Evolutionary conservation across 2,888 invertebrate species (phyloP), one percentile per base, ranked within the genome.

Genomic region (Tiphia femorata): DNA sequence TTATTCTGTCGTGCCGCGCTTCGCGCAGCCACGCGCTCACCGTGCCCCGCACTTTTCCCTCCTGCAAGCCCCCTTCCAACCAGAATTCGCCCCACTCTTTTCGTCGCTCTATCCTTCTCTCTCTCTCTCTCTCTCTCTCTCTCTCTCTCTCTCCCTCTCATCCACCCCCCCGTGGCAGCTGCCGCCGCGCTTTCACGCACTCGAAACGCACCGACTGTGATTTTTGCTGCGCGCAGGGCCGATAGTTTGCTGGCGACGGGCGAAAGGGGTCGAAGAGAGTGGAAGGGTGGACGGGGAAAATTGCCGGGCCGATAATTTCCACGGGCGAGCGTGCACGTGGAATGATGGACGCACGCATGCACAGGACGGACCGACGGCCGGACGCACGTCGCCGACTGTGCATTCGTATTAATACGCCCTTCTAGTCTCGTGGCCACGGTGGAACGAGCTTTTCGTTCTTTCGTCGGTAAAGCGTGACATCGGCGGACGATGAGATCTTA

Each of bases 1-100:
- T 79, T 79, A 79, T 77, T 78, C 76, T 73, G 73, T 75, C 72
- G 75, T 66, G 70, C 68, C n/a, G 64, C 65, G 66, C 61, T 66
- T 68, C 64, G 58, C 55, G 46, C 62, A 51, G 68, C n/a, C 59
- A 49, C 64, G 57, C 67, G 41, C n/a, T n/a, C n/a, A n/a, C n/a
- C n/a, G n/a, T n/a, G n/a, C n/a, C n/a, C n/a, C n/a, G n/a, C n/a
- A n/a, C n/a, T n/a, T n/a, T n/a, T n/a, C n/a, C n/a, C n/a, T n/a
- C n/a, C n/a, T n/a, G n/a, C n/a, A n/a, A n/a, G n/a, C n/a, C n/a
- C n/a, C n/a, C n/a, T n/a, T n/a, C n/a, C n/a, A n/a, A n/a, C n/a
- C n/a, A n/a, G n/a, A n/a, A n/a, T n/a, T n/a, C n/a, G n/a, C n/a
- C n/a, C n/a, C n/a, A n/a, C n/a, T n/a, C n/a, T n/a, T n/a, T n/a